These are phyloP conservation scores for Acromyrmex echinatior DNA, from an alignment of 1,140 invertebrate species.

Conservation along the genomic window DNA sequence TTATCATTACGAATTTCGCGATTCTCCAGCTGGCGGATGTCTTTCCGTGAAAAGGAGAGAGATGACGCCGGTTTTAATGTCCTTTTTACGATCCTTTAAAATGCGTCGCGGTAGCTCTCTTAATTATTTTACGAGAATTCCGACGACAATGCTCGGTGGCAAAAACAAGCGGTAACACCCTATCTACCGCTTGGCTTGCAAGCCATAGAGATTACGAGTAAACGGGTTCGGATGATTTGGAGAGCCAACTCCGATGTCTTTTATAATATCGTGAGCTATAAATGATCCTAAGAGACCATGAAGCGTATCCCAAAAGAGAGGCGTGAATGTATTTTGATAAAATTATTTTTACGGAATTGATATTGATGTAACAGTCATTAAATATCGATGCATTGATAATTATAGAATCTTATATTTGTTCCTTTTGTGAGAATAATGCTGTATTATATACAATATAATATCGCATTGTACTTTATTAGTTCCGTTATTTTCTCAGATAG, in stretches of 20 bases:
- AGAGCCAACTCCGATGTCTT: conserved; percentile 25
- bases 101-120: conserved; percentile 82
- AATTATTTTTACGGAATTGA: conserved; percentile 20
- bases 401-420: neutral
- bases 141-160: conserved; percentile 84
- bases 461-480: conserved; percentile 24
- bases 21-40: conserved; percentile 60
- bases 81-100: conserved; percentile 86
- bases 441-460: too few species aligned
- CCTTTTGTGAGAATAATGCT: too few species aligned
- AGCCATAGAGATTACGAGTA: conserved; percentile 73
- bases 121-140: conserved; percentile 87
- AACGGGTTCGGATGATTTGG: conserved; percentile 6
- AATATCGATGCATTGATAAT: neutral
- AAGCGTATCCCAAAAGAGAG: neutral
- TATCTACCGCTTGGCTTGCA: conserved; percentile 77
- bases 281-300: neutral
- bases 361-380: neutral
- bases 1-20: conserved; percentile 9
- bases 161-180: conserved; percentile 85
- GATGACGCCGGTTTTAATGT: conserved; percentile 83
- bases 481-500: neutral
- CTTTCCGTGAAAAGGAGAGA: conserved; percentile 63
- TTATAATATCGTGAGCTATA: conserved; percentile 35
- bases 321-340: neutral